Conservation (phyloP, 2,797 vertebrate species). For the Nasua narica region DNA sequence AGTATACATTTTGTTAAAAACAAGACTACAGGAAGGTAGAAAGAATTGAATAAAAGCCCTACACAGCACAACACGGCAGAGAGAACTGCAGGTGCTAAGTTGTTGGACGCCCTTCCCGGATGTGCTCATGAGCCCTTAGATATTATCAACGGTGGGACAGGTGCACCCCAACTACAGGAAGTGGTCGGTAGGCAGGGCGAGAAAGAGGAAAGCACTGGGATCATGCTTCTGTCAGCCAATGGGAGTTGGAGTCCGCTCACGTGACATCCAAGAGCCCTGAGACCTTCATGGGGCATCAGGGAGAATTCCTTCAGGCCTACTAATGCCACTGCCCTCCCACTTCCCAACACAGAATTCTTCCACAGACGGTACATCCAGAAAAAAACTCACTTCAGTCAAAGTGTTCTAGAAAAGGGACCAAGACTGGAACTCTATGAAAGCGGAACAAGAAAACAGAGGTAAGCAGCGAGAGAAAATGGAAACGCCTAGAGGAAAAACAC, state of each 20-base stretch:
- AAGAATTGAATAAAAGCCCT: background rate
- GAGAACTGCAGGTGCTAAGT: background rate
- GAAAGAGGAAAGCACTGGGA: fast-evolving
- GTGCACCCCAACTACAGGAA: background rate
- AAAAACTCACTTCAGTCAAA: background rate
- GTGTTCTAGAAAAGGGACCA: background rate
- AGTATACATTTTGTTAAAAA: background rate
- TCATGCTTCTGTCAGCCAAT: fast-evolving
- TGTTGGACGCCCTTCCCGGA: background rate
- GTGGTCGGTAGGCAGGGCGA: background rate
- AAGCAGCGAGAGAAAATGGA: background rate
- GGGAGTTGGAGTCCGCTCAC: background rate
- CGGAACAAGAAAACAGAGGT: background rate
- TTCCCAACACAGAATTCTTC: background rate
- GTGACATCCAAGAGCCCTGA: fast-evolving
- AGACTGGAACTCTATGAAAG: background rate
- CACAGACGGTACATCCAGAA: background rate
- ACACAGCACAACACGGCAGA: background rate
- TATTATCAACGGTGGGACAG: background rate
- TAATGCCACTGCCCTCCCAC: background rate
- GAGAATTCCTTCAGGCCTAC: background rate
- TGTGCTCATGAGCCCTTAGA: background rate
- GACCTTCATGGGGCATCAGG: fast-evolving
- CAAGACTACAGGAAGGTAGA: background rate
- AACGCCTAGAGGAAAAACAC: background rate